phyloP scores from a whole-genome alignment of 2,797 vertebrate species.

The Poecilia gillii region DNA sequence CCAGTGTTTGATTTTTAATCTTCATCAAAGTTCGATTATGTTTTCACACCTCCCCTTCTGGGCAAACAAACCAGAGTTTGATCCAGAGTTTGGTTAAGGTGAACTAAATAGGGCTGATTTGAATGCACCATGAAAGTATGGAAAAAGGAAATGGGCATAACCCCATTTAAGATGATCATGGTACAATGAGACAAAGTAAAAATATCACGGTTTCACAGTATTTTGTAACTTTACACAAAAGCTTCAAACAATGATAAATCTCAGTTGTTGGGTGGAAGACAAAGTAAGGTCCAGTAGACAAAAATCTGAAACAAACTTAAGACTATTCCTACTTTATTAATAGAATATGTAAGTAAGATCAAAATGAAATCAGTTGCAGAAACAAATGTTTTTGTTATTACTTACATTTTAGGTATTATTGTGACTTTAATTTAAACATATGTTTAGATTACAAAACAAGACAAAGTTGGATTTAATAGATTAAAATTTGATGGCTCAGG shows the following conservation, averaged over 20 bases:
- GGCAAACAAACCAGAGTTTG: no score
- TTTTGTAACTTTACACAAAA: not conserved
- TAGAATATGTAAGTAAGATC: not conserved
- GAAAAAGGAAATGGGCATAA: not conserved
- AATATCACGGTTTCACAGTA: not conserved
- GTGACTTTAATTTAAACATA: not conserved
- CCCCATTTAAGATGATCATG: not conserved
- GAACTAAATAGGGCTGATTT: no score
- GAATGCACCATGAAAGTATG: not conserved
- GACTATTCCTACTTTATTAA: not conserved
- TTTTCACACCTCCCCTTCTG: no score
- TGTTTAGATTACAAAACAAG: not conserved
- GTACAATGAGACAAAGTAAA: not conserved
- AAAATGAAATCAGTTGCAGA: not conserved
- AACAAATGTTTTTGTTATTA: not conserved
- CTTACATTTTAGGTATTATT: not conserved
- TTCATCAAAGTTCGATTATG: no score
- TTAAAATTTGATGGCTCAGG: not conserved
- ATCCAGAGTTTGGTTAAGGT: no score
- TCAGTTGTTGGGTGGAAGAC: not conserved
- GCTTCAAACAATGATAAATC: not conserved
- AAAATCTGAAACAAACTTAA: not conserved
- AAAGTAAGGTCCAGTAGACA: not conserved
- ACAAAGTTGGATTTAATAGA: not conserved
- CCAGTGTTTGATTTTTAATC: no score